A percentile compares a stretch with the other conserved stretches of the same genome.
phyloP scores from a whole-genome alignment of 2,888 invertebrate genomes.

The Papilio elwesi region DNA sequence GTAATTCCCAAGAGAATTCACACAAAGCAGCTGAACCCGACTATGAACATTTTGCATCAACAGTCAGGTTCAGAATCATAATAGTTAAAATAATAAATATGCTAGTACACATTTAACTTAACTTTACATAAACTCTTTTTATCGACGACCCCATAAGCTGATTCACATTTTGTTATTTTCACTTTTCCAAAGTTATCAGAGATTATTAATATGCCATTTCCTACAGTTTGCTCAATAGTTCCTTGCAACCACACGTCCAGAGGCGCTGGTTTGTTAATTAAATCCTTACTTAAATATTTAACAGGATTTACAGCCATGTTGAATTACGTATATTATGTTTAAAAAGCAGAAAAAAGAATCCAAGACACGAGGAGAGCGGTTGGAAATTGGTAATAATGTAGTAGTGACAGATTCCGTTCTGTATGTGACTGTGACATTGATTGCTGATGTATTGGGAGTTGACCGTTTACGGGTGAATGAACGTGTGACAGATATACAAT shows the following conservation, averaged over 20 bases:
- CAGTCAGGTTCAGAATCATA: too few relatives aligned
- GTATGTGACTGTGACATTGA: too few relatives aligned
- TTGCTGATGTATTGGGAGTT: too few relatives aligned
- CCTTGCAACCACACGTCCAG: constrained; percentile 78
- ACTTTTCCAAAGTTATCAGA: constrained; percentile 69
- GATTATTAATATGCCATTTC: constrained; percentile 73
- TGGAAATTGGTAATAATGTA: too few relatives aligned
- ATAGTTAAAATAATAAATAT: too few relatives aligned
- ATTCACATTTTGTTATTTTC: constrained; percentile 75
- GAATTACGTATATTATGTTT: background rate
- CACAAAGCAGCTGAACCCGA: too few relatives aligned
- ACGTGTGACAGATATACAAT: too few relatives aligned
- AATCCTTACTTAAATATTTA: constrained; percentile 70
- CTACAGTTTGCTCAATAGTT: constrained; percentile 77
- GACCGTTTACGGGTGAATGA: too few relatives aligned
- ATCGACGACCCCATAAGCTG: constrained; percentile 70
- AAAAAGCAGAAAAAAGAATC: background rate
- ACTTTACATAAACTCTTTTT: constrained; percentile 70
- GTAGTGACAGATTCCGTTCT: too few relatives aligned
- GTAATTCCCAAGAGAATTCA: too few relatives aligned
- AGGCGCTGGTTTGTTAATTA: constrained; percentile 64
- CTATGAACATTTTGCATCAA: too few relatives aligned
- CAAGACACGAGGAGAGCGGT: background rate
- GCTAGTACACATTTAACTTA: constrained; percentile 44
- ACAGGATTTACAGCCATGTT: constrained; percentile 63